A percentile compares a stretch with the other conserved stretches of the same genome.
These are phyloP conservation scores for Babyrousa celebensis DNA, from an alignment of 2,797 vertebrate genomes.

Conservation along the genomic window DNA sequence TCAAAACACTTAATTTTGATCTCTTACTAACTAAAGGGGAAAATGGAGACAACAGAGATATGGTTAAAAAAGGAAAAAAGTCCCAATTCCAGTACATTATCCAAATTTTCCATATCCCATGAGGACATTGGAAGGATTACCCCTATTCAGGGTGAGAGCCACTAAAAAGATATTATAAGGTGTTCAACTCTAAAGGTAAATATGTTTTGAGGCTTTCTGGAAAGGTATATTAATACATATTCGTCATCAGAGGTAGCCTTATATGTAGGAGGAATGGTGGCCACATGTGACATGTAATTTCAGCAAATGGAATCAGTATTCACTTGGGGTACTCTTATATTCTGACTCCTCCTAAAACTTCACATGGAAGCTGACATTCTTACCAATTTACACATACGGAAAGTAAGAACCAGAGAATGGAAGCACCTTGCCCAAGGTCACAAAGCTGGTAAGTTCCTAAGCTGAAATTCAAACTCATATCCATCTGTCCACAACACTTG, in stretches of 20 bases:
- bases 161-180: conserved; percentile 68
- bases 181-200: conserved; percentile 18
- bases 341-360: neutral
- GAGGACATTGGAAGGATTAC: neutral
- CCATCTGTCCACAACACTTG: neutral
- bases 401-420: neutral
- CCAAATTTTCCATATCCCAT: conserved; percentile 72
- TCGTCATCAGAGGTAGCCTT: neutral
- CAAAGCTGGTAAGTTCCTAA: conserved; percentile 35
- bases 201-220: neutral
- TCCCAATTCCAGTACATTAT: conserved; percentile 84
- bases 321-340: neutral
- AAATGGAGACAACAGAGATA: conserved; percentile 82
- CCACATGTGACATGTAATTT: conserved; percentile 15
- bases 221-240: neutral
- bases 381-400: neutral
- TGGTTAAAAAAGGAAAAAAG: conserved; percentile 71
- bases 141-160: neutral
- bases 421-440: neutral
- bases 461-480: neutral
- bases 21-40: conserved; percentile 84
- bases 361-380: neutral
- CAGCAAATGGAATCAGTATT: conserved; percentile 1
- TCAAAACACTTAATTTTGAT: conserved; percentile 90
- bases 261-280: neutral